Conservation (phyloP, 2,113 vertebrate species). For the human region GRCh38 chr2:45364501-45365000, state of each 20-base stretch:
- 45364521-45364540: not conserved
- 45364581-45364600: conserved; percentile 11
- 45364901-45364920: not conserved
- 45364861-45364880: not conserved
- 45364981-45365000: not conserved
- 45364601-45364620: conserved; percentile 25
- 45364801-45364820: not conserved
- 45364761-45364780: not conserved
- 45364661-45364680: not conserved
- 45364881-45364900: not conserved
- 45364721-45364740: not conserved
- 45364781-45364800: not conserved
- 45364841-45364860: not conserved
- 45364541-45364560: not conserved
- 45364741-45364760: not conserved
- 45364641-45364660: not conserved
- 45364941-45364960: not conserved
- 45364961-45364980: not conserved
- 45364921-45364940: not conserved
- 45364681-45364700: not conserved
- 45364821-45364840: not conserved
- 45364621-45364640: not conserved
- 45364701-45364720: not conserved
- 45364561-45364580: not conserved
- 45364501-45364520: not conserved